phyloP scores from a whole-genome alignment of 2,113 vertebrate species.

The Melanerpes formicivorus region DNA sequence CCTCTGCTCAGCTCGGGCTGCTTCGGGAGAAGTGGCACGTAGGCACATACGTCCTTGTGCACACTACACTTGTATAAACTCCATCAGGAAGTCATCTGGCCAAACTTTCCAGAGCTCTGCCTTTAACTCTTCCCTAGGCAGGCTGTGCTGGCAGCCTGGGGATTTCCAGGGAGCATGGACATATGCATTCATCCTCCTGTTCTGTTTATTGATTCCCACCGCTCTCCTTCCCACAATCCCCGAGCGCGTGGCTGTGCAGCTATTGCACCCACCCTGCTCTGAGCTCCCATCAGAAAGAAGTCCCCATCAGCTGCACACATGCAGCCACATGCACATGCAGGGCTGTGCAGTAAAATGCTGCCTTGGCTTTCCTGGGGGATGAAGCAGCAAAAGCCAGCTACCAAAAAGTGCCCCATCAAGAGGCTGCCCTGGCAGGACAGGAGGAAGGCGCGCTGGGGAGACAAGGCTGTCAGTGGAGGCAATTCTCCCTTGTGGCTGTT shows the following conservation, averaged over 20 bases:
- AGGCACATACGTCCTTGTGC: slow-evolving; percentile 62
- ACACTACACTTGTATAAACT: slow-evolving; percentile 71
- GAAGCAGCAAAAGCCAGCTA: not conserved
- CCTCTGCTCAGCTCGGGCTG: slow-evolving; percentile 1
- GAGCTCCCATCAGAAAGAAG: not conserved
- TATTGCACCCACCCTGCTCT: not conserved
- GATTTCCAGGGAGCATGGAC: not conserved
- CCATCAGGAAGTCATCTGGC: slow-evolving; percentile 73
- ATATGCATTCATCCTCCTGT: not conserved
- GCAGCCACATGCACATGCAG: accelerated
- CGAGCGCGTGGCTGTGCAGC: accelerated
- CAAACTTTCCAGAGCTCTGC: slow-evolving; percentile 63
- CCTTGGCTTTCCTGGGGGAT: not conserved
- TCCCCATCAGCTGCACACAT: not conserved
- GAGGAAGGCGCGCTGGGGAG: not conserved
- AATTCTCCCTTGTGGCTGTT: not conserved
- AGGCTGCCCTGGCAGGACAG: accelerated
- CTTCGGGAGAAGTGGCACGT: slow-evolving; percentile 71
- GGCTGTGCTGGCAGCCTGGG: not conserved
- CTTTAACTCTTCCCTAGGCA: slow-evolving; percentile 67
- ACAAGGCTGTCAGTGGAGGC: not conserved
- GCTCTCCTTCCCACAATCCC: not conserved
- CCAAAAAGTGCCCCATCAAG: not conserved
- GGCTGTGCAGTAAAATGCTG: not conserved
- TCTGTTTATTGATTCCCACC: not conserved